Percentiles rank a stretch among this genome's conserved stretches.
These are phyloP conservation scores for Noctua pronuba DNA, from an alignment of 2,888 invertebrate genomes.

Conservation along the genomic window DNA sequence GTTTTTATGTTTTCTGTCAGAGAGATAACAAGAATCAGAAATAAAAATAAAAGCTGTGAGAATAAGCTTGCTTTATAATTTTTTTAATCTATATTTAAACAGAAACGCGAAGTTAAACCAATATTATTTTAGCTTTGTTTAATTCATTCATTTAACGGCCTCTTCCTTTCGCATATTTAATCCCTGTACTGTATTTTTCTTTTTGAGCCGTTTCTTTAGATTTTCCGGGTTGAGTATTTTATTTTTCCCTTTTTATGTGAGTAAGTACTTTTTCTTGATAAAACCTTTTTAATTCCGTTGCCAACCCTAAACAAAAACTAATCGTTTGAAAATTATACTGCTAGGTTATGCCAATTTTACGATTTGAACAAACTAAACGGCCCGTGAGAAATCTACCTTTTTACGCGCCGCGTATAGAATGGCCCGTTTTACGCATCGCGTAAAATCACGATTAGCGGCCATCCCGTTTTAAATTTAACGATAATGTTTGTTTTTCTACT, in stretches of 20 bases:
- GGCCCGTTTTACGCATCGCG: constrained; percentile 57
- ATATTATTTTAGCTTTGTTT: constrained; percentile 43
- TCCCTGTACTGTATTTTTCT: constrained; percentile 14
- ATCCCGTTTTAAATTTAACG: constrained; percentile 55
- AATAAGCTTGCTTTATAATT: constrained; percentile 32
- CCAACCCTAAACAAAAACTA: constrained; percentile 60
- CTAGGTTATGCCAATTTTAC: constrained; percentile 69
- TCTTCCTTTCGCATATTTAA: constrained; percentile 21
- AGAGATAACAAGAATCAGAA: neutral
- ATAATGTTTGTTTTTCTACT: constrained; percentile 41
- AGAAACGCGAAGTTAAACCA: constrained; percentile 37
- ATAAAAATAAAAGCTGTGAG: neutral
- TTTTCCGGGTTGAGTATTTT: constrained; percentile 5
- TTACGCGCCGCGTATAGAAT: constrained; percentile 61
- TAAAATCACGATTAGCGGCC: constrained; percentile 61
- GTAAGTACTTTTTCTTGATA: neutral
- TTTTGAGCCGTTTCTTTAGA: constrained; percentile 12
- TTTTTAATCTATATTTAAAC: constrained; percentile 35
- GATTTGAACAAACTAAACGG: constrained; percentile 65
- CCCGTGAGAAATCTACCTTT: constrained; percentile 70
- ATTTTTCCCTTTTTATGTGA: neutral
- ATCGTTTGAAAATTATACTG: constrained; percentile 68
- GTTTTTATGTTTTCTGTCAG: neutral
- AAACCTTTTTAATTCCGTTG: constrained; percentile 18
- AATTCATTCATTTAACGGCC: constrained; percentile 37